Percentiles rank a stretch among this genome's conserved stretches.
phyloP scores from a whole-genome alignment of 2,113 vertebrate genomes.

The Oreochromis spilurus region DNA sequence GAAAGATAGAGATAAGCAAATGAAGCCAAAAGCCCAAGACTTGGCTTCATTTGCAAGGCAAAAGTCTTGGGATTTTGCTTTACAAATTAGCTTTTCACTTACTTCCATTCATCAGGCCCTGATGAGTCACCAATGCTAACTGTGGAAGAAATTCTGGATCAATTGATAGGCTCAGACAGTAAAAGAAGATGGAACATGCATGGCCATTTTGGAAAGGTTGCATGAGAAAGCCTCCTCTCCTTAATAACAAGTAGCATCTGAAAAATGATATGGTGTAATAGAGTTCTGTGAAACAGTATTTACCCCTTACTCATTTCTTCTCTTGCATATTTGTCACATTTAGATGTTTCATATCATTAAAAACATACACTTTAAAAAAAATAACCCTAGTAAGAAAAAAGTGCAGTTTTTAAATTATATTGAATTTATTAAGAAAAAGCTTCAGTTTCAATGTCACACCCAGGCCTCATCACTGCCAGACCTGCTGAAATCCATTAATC shows the following conservation, averaged over 20 bases:
- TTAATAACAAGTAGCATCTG: not conserved
- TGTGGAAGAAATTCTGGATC: slow-evolving; percentile 5
- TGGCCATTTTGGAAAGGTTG: not conserved
- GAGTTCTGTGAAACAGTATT: fast-evolving
- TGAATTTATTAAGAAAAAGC: fast-evolving
- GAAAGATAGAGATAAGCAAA: not conserved
- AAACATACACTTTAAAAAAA: not conserved
- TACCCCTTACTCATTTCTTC: not conserved
- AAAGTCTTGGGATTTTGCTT: not conserved
- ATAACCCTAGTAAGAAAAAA: fast-evolving
- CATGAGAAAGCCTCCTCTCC: not conserved
- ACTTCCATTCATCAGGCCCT: slow-evolving; percentile 38
- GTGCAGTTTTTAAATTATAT: not conserved
- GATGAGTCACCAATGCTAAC: slow-evolving; percentile 41
- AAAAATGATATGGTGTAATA: fast-evolving
- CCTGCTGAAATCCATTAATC: fast-evolving
- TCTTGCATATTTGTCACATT: not conserved
- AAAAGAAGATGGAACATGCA: fast-evolving
- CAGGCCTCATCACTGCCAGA: not conserved
- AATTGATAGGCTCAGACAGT: not conserved
- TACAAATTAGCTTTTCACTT: not conserved
- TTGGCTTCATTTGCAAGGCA: not conserved
- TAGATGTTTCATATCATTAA: not conserved
- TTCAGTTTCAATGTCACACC: not conserved
- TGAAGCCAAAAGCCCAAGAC: not conserved